These are phyloP conservation scores for Chloroceryle amazona DNA, from an alignment of 2,797 vertebrate genomes.

Conservation along the genomic window DNA sequence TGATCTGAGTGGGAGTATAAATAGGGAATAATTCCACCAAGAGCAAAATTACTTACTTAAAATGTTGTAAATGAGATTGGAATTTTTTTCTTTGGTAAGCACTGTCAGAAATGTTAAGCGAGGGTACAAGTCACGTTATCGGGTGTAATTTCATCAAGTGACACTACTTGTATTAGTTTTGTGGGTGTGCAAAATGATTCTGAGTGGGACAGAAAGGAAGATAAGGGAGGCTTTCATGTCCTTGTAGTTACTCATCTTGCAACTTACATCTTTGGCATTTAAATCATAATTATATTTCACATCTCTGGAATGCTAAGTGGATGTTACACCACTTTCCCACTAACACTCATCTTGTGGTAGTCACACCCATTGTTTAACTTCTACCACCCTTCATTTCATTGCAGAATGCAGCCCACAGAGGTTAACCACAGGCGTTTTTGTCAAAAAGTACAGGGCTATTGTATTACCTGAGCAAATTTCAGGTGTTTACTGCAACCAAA, in stretches of 20 bases:
- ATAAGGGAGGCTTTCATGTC: constrained; percentile 52
- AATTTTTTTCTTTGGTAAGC: not conserved
- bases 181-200: constrained; percentile 62
- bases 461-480: constrained; percentile 11
- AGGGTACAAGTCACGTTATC: constrained; percentile 19
- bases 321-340: constrained; percentile 68
- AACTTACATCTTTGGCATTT: constrained; percentile 61
- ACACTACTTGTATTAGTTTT: constrained; percentile 48
- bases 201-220: constrained; percentile 44
- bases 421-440: constrained; percentile 21
- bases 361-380: constrained; percentile 65
- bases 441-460: not conserved
- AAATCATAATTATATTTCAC: constrained; percentile 56
- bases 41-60: not conserved
- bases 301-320: constrained; percentile 62
- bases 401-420: constrained; percentile 33
- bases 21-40: not conserved
- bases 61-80: not conserved
- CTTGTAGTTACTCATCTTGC: constrained; percentile 53
- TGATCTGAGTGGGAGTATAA: constrained; percentile 5
- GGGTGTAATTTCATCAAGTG: constrained; percentile 45
- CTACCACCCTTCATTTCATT: constrained; percentile 25
- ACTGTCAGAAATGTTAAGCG: not conserved
- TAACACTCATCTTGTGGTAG: constrained; percentile 43
- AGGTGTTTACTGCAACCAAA: not conserved